These are phyloP conservation scores for Parochlus steinenii DNA, from an alignment of 2,888 invertebrate species.

Conservation along the genomic window DNA sequence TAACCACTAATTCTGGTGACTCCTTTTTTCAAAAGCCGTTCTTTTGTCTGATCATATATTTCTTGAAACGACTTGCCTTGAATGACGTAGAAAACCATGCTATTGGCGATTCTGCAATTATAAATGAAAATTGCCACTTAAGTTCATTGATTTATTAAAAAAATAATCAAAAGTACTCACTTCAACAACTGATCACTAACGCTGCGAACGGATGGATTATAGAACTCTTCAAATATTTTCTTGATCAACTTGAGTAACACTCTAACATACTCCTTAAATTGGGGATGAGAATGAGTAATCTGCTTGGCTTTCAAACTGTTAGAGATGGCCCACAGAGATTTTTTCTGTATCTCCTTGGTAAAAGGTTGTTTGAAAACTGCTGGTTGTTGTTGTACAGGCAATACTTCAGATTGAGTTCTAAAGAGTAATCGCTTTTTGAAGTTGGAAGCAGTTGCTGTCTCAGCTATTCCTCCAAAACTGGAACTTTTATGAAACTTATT, in stretches of 20 bases:
- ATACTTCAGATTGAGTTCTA: constrained; percentile 8
- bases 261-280: constrained; percentile 54
- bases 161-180: constrained; percentile 22
- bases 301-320: constrained; percentile 56
- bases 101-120: constrained; percentile 39
- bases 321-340: constrained; percentile 66
- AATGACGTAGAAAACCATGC: constrained; percentile 45
- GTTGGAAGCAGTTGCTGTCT: background rate
- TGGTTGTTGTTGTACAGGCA: background rate
- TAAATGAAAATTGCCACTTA: constrained; percentile 5
- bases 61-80: constrained; percentile 48
- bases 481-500: constrained; percentile 27
- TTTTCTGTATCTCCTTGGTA: constrained; percentile 26
- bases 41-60: constrained; percentile 28
- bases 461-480: constrained; percentile 27
- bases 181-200: constrained; percentile 56
- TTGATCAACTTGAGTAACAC: constrained; percentile 49
- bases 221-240: constrained; percentile 40
- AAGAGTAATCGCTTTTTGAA: constrained; percentile 1
- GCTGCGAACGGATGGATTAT: constrained; percentile 31
- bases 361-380: constrained; percentile 4
- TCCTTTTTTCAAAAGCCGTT: constrained; percentile 19
- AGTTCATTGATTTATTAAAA: background rate
- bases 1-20: constrained; percentile 10
- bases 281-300: constrained; percentile 47